Base-by-base conservation (phyloP, 2,888 invertebrate species). In the Helicoverpa assulta region DNA sequence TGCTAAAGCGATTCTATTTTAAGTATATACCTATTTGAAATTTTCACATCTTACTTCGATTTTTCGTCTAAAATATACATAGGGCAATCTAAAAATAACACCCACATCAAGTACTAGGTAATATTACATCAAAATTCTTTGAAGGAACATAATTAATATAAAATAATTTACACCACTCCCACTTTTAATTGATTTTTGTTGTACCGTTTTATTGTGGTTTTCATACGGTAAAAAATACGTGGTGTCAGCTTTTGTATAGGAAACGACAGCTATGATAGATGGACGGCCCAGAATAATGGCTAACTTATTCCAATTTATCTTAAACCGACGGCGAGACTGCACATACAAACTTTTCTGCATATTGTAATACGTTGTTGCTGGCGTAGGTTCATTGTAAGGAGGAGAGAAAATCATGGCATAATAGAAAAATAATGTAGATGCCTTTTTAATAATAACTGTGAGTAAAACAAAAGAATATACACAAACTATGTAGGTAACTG, bases 221-320 rank as follows among this genome's bases (percentile, higher is more conserved):
- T 2, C 14, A 64, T 63, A 19, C 7, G 29, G 19, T 58, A 60
- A 76, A 73, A 80, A 75, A 67, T 57, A 33, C 64, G 68, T 70
- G 70, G 50, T 63, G 65, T 70, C 19, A 14, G 71, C 76, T 81
- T 80, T 83, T 83, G 81, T 82, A 71, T 67, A 72, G 63, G 63
- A 37, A 21, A 10, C 65, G 80, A 81, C 82, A 73, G 83, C 70
- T 76, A 87, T 91, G 91, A 92, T 92, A 85, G 89, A 92, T 91
- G 87, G 82, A 77, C 78, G 76, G 61, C 60, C 62, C 75, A 65
- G 85, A 84, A 86, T 86, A 88, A 90, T 87, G 83, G 86, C 75
- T 80, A 85, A 88, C 83, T 88, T 89, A 88, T 86, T 82, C 85
- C 86, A 86, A 87, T 89, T 87, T 85, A 88, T 90, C 89, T 89